These are phyloP conservation scores for Danaus plexippus DNA, from an alignment of 1,140 invertebrate species.

Conservation along the genomic window DNA sequence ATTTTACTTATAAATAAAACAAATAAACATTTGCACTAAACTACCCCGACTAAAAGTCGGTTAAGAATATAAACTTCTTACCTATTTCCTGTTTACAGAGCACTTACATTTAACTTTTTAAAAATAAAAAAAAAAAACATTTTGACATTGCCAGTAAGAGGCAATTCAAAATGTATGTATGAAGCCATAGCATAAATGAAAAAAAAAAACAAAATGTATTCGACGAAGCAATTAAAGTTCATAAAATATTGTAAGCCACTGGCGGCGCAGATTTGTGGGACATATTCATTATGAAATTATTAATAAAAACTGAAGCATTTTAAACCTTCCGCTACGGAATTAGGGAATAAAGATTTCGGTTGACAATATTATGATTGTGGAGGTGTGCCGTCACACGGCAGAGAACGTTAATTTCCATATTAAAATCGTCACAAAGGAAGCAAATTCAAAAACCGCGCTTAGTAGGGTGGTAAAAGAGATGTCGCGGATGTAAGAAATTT, in stretches of 20 bases:
- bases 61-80: no score
- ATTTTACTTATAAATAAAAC: no score
- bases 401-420: slow-evolving; percentile 70
- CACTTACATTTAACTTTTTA: no score
- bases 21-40: no score
- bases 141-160: no score
- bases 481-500: slow-evolving; percentile 24
- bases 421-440: slow-evolving; percentile 70
- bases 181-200: no score
- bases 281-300: slow-evolving; percentile 28
- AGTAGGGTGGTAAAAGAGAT: slow-evolving; percentile 35
- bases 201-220: slow-evolving; percentile 14
- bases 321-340: slow-evolving; percentile 13
- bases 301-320: slow-evolving; percentile 10
- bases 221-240: slow-evolving; percentile 18
- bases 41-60: no score
- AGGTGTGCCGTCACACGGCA: slow-evolving; percentile 57
- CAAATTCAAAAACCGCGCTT: slow-evolving; percentile 66
- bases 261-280: slow-evolving; percentile 31
- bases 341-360: slow-evolving; percentile 26
- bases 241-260: slow-evolving; percentile 33
- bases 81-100: no score
- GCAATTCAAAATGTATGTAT: no score
- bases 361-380: slow-evolving; percentile 49
- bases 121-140: no score